Evolutionary conservation across 2,113 vertebrate genomes (phyloP), one percentile per base, ranked within the genome.

Genomic region (Rhinolophus ferrumequinum): DNA sequence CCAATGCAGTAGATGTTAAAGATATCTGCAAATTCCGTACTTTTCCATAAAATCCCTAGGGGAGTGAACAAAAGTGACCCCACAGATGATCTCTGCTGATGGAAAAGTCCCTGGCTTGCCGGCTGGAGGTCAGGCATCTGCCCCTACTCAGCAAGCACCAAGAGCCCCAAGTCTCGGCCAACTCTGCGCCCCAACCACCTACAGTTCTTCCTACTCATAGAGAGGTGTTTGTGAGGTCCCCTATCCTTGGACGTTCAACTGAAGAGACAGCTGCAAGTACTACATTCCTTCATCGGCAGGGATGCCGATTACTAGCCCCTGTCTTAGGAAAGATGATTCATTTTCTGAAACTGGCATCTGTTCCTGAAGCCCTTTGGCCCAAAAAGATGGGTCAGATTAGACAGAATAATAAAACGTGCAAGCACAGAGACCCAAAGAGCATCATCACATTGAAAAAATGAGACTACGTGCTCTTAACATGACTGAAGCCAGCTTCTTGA

Each of bases 71-170:
- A 30, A 56, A 30, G 19, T 81, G 50, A 83, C 35, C 87, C 56
- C 62, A 24, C 35, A 60, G 52, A 64, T 81, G 58, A 69, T 56
- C 47, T 94, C 52, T 70, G 52, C 58, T 13, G 52, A 38, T 3
- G 11, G 93, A 89, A 94, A 97, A 93, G 84, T 50, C 96, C 95
- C 93, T 94, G 94, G 95, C 93, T 88, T 44, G 90, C 82, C 41
- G 83, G 52, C 44, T 18, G 28, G 75, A 44, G 77, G 35, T 67
- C 87, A 83, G 38, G 62, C 50, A 64, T 64, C 44, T 90, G 93
- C 70, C 69, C 60, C 44, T 60, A 18, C 6, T 72, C 19, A 12
- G 70, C 67, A n/a, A 87, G 69, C 30, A 86, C n/a, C 19, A 52
- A 92, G 76, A 80, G 54, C 24, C 33, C 58, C 64, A 60, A 38